These are phyloP conservation scores for Pilophorus perplexus DNA, from an alignment of 2,888 invertebrate species.

Conservation along the genomic window DNA sequence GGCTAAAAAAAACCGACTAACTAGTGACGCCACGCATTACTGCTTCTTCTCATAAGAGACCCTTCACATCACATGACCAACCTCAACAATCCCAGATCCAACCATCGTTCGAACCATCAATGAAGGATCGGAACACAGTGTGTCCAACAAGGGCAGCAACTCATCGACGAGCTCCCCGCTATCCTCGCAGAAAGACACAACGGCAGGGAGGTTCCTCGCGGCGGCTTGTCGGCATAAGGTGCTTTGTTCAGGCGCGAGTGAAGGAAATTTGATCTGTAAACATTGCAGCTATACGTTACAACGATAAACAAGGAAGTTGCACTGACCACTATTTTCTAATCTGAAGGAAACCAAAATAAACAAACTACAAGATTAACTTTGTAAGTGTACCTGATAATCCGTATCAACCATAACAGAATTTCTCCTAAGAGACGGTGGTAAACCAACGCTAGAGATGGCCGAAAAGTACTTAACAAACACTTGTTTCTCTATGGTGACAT, in stretches of 20 bases:
- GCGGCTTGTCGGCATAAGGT: slow-evolving; percentile 22
- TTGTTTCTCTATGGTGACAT: slow-evolving; percentile 4
- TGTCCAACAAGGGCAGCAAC: slow-evolving; percentile 58
- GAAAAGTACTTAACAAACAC: slow-evolving; percentile 31
- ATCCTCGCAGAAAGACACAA: slow-evolving; percentile 49
- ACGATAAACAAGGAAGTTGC: background rate
- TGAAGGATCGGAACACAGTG: slow-evolving; percentile 61
- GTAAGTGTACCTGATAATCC: slow-evolving; percentile 18
- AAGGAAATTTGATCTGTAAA: slow-evolving; percentile 18
- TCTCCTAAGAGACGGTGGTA: slow-evolving; percentile 7
- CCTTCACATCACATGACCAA: too few species aligned
- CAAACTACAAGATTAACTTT: too few species aligned
- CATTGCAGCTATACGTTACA: background rate
- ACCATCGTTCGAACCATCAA: slow-evolving; percentile 60
- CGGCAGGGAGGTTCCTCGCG: slow-evolving; percentile 11
- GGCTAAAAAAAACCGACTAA: too few species aligned
- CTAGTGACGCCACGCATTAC: too few species aligned
- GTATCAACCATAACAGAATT: background rate
- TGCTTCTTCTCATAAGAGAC: too few species aligned
- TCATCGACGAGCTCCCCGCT: slow-evolving; percentile 54
- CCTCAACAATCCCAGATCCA: slow-evolving; percentile 61
- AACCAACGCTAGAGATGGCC: slow-evolving; percentile 2
- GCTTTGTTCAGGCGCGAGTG: slow-evolving; percentile 1
- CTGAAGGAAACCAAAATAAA: too few species aligned
- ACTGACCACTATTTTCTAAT: too few species aligned